A percentile compares a stretch with the other conserved stretches of the same genome.
These are phyloP conservation scores for Tinamus major DNA, from an alignment of 2,797 vertebrate genomes.

Conservation along the genomic window DNA sequence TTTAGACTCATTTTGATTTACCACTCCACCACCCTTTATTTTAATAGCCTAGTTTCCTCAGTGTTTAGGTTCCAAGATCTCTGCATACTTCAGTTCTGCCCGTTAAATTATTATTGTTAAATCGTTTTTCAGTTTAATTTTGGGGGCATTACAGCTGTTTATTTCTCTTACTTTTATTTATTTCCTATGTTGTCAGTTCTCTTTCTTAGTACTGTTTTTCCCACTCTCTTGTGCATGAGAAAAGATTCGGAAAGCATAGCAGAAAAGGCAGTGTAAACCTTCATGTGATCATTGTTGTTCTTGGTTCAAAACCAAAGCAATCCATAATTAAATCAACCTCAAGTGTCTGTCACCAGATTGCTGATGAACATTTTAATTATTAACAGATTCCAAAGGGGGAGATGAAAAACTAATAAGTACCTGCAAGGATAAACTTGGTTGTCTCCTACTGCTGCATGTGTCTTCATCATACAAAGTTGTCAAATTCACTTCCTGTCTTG, in stretches of 20 bases:
- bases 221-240: background rate
- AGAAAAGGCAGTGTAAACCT: background rate
- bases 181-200: background rate
- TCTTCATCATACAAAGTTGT: conserved; percentile 20
- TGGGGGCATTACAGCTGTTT: background rate
- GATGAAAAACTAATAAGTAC: background rate
- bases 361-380: conserved; percentile 61
- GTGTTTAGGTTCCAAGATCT: background rate
- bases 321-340: conserved; percentile 61
- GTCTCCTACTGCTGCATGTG: background rate
- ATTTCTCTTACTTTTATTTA: background rate
- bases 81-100: background rate
- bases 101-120: background rate
- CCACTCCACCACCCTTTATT: background rate
- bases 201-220: background rate
- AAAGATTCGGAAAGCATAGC: background rate
- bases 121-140: background rate
- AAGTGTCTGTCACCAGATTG: conserved; percentile 54
- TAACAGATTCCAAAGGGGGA: conserved; percentile 19
- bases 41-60: background rate
- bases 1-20: background rate
- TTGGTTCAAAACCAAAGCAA: conserved; percentile 58
- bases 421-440: conserved; percentile 46
- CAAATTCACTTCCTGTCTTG: conserved; percentile 22
- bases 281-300: background rate